phyloP scores from a whole-genome alignment of 92 coral and sea anemone species.

The Heteractis magnifica region DNA sequence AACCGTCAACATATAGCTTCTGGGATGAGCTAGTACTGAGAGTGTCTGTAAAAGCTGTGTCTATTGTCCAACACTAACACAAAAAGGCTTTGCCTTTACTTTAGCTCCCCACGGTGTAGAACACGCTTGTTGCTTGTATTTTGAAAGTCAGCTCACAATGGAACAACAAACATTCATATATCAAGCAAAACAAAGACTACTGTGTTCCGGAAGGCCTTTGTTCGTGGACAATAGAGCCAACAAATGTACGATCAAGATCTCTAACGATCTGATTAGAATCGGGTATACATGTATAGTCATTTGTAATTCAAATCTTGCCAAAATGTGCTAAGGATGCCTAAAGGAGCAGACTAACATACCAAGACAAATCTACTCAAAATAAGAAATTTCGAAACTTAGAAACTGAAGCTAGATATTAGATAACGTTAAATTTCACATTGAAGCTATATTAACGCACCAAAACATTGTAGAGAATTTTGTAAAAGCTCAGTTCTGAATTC shows the following conservation, averaged over 20 bases:
- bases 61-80: no score
- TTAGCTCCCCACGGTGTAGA: not conserved
- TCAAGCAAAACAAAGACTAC: not conserved
- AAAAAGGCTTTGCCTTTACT: not conserved
- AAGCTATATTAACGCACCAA: not conserved
- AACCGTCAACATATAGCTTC: no score
- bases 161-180: not conserved
- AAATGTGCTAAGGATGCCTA: not conserved
- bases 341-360: not conserved
- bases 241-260: not conserved
- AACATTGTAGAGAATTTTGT: not conserved
- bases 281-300: not conserved
- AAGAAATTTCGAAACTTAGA: not conserved
- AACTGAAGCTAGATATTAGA: not conserved
- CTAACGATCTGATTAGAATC: not conserved
- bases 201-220: not conserved
- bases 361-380: not conserved
- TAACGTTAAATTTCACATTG: not conserved
- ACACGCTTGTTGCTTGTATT: not conserved
- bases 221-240: not conserved
- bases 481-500: not conserved
- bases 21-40: no score
- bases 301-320: conserved; percentile 1
- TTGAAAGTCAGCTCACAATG: not conserved
- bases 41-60: no score